Evolutionary conservation across 2,888 invertebrate species (phyloP).

Genomic region (Galeopsomyia nigrocyanea): DNA sequence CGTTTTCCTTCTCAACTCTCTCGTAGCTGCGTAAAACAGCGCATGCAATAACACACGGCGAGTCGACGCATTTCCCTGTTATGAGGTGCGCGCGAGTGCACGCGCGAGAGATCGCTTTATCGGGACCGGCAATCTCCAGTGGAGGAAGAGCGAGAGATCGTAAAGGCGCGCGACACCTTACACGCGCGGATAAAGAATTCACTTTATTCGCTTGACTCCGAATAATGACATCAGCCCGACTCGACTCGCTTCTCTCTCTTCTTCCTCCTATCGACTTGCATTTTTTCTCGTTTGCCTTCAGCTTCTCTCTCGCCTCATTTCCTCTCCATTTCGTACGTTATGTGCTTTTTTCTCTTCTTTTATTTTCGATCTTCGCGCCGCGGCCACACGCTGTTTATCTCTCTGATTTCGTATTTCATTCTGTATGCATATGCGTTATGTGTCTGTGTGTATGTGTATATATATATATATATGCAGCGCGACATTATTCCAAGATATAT

Average conservation of each 20-base stretch:
- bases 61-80: too few relatives aligned
- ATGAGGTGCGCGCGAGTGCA: background rate
- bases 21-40: too few relatives aligned
- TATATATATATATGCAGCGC: too few relatives aligned
- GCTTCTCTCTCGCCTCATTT: slow-evolving; percentile 8
- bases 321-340: background rate
- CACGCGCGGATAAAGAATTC: slow-evolving; percentile 41
- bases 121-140: slow-evolving; percentile 20
- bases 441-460: too few relatives aligned
- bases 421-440: too few relatives aligned
- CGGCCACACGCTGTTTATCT: slow-evolving; percentile 19
- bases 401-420: background rate
- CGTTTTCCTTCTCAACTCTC: too few relatives aligned
- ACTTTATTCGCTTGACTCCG: slow-evolving; percentile 37
- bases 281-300: background rate
- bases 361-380: background rate
- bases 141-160: slow-evolving; percentile 7
- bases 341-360: slow-evolving; percentile 2
- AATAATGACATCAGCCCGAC: slow-evolving; percentile 41
- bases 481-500: too few relatives aligned
- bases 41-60: slow-evolving; percentile 10
- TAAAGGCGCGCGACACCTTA: slow-evolving; percentile 28
- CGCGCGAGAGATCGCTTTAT: slow-evolving; percentile 32
- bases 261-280: too few relatives aligned
- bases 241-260: background rate